Base-by-base conservation (phyloP, 2,797 vertebrate genomes). In the Peromyscus melanophrys region DNA sequence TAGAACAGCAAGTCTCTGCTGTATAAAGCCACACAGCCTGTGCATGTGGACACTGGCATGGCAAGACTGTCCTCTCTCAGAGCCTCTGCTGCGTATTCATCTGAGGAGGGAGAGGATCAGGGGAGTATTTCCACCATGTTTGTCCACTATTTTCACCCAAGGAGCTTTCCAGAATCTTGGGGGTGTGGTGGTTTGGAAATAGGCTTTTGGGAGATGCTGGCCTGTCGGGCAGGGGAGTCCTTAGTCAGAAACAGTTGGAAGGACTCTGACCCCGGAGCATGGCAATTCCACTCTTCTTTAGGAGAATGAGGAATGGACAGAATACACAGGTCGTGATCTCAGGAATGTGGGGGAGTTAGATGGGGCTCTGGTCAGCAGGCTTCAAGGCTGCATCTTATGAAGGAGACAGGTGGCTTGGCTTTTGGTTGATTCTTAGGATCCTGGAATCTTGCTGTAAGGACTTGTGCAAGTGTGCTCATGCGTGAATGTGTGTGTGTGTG, bases 131-230 rank as follows among this genome's bases (percentile, higher is more conserved):
- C 21, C 46, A 65, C 27, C 11, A 17, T 67, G 75, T 67, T 69
- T 63, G 23, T 43, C 40, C 21, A 27, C 73, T 55, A 63, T 85
- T 87, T 65, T 88, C 37, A 85, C 29, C 61, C 59, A 67, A 52
- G n/a, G 65, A 96, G 37, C 4, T 92, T 87, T 90, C 21, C 37
- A 57, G 78, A 76, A n/a, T 92, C 65, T 95, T 11, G 25, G 63
- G 34, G 34, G 43, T 81, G 11, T 61, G 67, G n/a, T 81, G 37
- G 19, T 75, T 65, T 90, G 76, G 84, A 80, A 82, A 92, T 0
- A 92, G 75, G 23, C 27, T 87, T 78, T 59, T 3, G 37, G 87
- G 61, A 80, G 81, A 81, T 25, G 46, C 4, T 17, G 21, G 63
- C 11, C 0, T 78, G 31, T 65, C 57, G 73, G 57, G 31, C 0